phyloP scores from a whole-genome alignment of 2,797 vertebrate species.

The Spinus olivaceus region DNA sequence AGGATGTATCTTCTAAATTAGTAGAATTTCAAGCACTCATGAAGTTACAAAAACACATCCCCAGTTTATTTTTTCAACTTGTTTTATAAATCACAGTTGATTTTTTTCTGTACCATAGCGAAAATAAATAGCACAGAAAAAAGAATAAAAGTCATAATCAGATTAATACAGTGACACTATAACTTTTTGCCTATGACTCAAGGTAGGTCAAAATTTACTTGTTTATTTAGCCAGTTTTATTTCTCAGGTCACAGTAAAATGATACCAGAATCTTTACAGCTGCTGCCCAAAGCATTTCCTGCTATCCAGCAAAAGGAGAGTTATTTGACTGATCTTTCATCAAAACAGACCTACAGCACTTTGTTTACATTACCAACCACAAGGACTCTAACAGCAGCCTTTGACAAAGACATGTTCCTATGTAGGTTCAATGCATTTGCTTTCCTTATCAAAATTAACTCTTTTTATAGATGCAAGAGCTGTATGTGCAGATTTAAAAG shows the following conservation, averaged over 20 bases:
- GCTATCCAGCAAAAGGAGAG: slow-evolving; percentile 40
- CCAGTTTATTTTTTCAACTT: neutral
- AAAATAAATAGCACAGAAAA: neutral
- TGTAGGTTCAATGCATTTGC: slow-evolving; percentile 32
- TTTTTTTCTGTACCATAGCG: neutral
- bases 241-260: slow-evolving; percentile 78
- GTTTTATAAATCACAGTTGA: neutral
- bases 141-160: neutral
- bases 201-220: slow-evolving; percentile 25
- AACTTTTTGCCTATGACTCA: neutral
- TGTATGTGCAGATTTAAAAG: slow-evolving; percentile 6
- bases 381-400: slow-evolving; percentile 61
- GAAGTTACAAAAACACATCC: neutral
- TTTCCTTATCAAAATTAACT: slow-evolving; percentile 29
- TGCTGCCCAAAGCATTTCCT: slow-evolving; percentile 72
- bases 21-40: neutral
- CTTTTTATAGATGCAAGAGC: slow-evolving; percentile 16
- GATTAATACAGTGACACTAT: neutral
- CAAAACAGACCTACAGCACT: slow-evolving; percentile 88
- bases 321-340: slow-evolving; percentile 76
- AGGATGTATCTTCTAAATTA: neutral
- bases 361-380: slow-evolving; percentile 84
- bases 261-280: slow-evolving; percentile 74
- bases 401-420: slow-evolving; percentile 62
- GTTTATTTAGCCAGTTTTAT: slow-evolving; percentile 61